Evolutionary conservation across 2,888 invertebrate genomes (phyloP).

Genomic region (Oeneis ivallda): DNA sequence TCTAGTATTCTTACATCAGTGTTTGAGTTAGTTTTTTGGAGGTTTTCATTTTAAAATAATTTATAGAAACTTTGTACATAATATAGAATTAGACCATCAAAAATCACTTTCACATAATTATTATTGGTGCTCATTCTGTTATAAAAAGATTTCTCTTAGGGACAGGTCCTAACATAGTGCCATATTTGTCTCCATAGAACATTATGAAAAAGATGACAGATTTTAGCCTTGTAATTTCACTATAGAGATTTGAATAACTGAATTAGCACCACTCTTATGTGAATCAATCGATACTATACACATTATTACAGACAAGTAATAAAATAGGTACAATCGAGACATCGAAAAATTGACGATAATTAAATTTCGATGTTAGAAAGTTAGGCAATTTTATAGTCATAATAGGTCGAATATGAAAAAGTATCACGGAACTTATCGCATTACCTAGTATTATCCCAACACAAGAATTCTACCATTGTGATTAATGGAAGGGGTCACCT

Average conservation of each 20-base stretch:
- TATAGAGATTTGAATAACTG: no score
- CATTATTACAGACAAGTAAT: not conserved
- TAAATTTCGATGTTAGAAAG: constrained; percentile 35
- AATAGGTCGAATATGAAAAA: not conserved
- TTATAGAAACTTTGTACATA: constrained; percentile 2
- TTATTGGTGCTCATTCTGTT: no score
- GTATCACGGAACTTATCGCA: no score
- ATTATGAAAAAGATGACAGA: no score
- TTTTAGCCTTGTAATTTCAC: no score
- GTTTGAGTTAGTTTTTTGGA: not conserved
- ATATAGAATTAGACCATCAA: not conserved
- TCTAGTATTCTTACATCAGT: not conserved
- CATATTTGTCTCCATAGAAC: no score
- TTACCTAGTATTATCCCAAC: no score
- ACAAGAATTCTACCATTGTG: not conserved
- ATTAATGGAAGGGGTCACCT: not conserved
- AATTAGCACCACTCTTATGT: not conserved
- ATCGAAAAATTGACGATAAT: constrained; percentile 28
- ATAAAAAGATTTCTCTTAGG: no score
- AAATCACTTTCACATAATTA: not conserved
- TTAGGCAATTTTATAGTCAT: constrained; percentile 30
- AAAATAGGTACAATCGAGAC: constrained; percentile 16
- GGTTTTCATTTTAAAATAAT: not conserved
- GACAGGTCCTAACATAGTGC: no score
- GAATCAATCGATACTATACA: constrained; percentile 1